Percentiles rank a stretch among this genome's conserved stretches.
Conservation (phyloP, 2,888 invertebrate genomes). For the Neria commutata region DNA sequence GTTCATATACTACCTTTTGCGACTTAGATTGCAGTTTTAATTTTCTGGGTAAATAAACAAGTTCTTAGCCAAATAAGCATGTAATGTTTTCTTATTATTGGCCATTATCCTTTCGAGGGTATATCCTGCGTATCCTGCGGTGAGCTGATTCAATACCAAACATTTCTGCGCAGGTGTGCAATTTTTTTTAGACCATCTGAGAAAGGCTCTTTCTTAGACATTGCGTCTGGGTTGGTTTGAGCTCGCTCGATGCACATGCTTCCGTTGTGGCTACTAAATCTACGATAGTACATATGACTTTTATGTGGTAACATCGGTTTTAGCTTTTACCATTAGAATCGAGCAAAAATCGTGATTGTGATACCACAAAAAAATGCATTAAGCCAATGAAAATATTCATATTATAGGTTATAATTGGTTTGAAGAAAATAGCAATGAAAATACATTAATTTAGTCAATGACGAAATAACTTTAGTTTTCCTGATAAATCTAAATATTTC, state of each 20-base stretch:
- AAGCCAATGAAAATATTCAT: conserved; percentile 11
- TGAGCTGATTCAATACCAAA: background rate
- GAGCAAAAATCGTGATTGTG: too few species aligned
- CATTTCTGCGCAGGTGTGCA: conserved; percentile 9
- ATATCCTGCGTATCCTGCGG: conserved; percentile 18
- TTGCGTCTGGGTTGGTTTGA: background rate
- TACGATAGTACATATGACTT: too few species aligned
- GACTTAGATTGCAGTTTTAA: conserved; percentile 3
- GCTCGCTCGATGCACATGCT: too few species aligned
- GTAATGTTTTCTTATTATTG: conserved; percentile 40
- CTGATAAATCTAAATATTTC: too few species aligned
- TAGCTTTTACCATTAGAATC: too few species aligned
- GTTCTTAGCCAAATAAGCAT: conserved; percentile 42
- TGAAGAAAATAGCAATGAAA: too few species aligned
- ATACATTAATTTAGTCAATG: too few species aligned
- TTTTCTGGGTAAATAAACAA: conserved; percentile 11
- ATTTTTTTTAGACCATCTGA: conserved; percentile 4
- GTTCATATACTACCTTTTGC: conserved; percentile 12
- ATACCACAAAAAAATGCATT: too few species aligned
- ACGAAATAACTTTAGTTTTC: too few species aligned
- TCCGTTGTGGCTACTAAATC: too few species aligned
- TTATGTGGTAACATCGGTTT: too few species aligned
- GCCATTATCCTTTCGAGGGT: conserved; percentile 5
- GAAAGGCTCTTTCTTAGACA: background rate
- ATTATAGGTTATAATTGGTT: too few species aligned